phyloP scores from a whole-genome alignment of 2,113 vertebrate genomes.

The Colinus virginianus region DNA sequence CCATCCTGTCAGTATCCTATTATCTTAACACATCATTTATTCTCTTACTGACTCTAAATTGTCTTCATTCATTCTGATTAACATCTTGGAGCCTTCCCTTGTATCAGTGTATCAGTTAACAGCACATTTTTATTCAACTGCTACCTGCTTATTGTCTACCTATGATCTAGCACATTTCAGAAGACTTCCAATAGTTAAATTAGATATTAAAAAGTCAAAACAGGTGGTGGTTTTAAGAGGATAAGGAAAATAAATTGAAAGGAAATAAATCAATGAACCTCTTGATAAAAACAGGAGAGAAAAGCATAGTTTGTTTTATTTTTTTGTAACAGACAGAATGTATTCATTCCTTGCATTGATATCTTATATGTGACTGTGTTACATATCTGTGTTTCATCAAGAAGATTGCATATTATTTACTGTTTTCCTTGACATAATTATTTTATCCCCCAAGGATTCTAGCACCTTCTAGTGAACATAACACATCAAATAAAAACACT shows the following conservation, averaged over 20 bases:
- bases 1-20: constrained; percentile 72
- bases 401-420: not conserved
- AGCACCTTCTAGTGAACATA: not conserved
- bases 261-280: not conserved
- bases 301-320: not conserved
- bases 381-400: not conserved
- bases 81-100: constrained; percentile 47
- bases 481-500: not conserved
- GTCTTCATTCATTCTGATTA: constrained; percentile 73
- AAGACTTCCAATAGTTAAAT: not conserved
- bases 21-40: constrained; percentile 75
- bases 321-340: not conserved
- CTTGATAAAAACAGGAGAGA: not conserved
- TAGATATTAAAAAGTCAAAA: not conserved
- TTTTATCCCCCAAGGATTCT: not conserved
- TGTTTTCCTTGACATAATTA: not conserved
- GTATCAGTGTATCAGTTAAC: constrained; percentile 20
- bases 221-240: not conserved
- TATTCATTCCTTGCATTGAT: not conserved
- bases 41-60: constrained; percentile 66
- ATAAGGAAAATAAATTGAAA: not conserved
- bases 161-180: not conserved
- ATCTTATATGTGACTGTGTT: not conserved
- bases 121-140: constrained; percentile 15
- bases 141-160: not conserved